A percentile compares a stretch with the other conserved stretches of the same genome.
Conservation (phyloP, 2,888 invertebrate species). For the Morpho achilles region DNA sequence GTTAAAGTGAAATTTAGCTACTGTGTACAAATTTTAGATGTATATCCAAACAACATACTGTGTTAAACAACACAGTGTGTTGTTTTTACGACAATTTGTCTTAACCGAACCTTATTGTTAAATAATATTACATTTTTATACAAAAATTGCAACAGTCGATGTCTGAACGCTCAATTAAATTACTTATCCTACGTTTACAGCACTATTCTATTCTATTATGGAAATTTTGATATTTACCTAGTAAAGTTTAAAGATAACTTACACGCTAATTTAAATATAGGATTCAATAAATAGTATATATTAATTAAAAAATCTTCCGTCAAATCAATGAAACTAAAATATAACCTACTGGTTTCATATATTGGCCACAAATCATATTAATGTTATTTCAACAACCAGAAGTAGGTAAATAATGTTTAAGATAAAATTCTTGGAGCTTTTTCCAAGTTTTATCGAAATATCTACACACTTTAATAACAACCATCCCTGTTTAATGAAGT, state of each 20-base stretch:
- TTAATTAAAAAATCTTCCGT: conserved; percentile 55
- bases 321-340: conserved; percentile 24
- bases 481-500: no score
- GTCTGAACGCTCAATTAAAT: conserved; percentile 9
- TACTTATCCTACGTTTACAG: conserved; percentile 31
- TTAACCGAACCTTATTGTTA: background rate
- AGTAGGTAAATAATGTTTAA: background rate
- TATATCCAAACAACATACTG: no score
- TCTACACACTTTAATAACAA: no score
- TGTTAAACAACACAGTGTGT: no score
- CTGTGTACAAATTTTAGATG: no score
- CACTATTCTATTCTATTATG: conserved; percentile 54
- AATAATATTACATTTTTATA: background rate
- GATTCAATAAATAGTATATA: conserved; percentile 74
- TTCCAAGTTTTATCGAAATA: no score
- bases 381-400: background rate
- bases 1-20: no score
- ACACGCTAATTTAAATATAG: conserved; percentile 56
- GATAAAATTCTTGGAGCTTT: no score
- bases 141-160: conserved; percentile 12
- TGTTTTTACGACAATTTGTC: background rate
- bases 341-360: conserved; percentile 15
- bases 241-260: conserved; percentile 41
- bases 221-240: conserved; percentile 63
- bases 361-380: conserved; percentile 2